A percentile compares a stretch with the other conserved stretches of the same genome.
phyloP scores from a whole-genome alignment of 2,113 vertebrate species.

The Bucco capensis region DNA sequence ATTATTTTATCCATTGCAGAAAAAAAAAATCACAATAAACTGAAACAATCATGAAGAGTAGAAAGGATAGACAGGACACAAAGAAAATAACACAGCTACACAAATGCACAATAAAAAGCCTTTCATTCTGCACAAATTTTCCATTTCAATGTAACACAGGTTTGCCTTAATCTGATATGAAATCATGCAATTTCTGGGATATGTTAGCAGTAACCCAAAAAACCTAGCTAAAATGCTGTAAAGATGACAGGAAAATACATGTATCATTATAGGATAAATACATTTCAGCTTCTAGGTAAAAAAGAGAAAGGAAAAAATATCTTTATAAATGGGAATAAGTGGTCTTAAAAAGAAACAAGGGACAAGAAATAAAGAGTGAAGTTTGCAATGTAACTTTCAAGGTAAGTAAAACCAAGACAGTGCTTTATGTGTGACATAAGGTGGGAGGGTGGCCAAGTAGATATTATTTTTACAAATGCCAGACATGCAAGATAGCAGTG shows the following conservation, averaged over 20 bases:
- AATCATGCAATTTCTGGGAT: neutral
- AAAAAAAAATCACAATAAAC: neutral
- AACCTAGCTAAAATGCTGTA: neutral
- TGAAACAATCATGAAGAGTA: neutral
- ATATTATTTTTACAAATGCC: neutral
- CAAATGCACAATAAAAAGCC: neutral
- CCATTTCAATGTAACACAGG: neutral
- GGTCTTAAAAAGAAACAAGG: neutral
- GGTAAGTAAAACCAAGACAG: neutral
- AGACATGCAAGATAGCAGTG: neutral
- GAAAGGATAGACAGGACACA: neutral
- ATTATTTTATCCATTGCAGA: neutral
- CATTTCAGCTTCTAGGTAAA: neutral
- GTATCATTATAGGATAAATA: neutral
- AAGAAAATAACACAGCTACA: neutral
- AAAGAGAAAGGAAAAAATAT: neutral
- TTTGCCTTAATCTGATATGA: neutral
- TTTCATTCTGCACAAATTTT: neutral
- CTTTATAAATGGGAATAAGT: neutral
- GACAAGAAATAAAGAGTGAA: neutral
- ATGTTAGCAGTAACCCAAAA: neutral
- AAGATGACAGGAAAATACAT: neutral
- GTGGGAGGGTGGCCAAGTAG: neutral
- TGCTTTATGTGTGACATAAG: neutral
- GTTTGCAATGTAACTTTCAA: neutral